A percentile compares a stretch with the other conserved stretches of the same genome.
phyloP scores from a whole-genome alignment of 53 echinoderm and acorn worm species.

The Actinopyga echinites region DNA sequence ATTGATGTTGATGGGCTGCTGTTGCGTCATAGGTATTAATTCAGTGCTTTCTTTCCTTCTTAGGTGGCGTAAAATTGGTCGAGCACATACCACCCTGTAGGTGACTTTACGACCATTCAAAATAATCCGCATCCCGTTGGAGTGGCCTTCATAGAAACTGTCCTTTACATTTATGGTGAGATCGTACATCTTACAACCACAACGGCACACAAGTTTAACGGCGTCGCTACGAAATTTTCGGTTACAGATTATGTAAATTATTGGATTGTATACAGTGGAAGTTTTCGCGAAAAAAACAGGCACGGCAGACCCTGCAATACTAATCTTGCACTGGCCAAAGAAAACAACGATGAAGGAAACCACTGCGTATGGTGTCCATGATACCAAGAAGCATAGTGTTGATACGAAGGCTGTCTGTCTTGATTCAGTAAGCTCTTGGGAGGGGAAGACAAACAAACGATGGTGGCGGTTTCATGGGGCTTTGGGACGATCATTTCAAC shows the following conservation, averaged over 20 bases:
- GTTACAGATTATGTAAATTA: constrained; percentile 74
- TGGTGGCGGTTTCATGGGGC: no score
- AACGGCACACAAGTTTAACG: constrained; percentile 53
- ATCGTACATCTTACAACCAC: constrained; percentile 68
- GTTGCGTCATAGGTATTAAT: neutral
- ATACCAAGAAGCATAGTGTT: constrained; percentile 51
- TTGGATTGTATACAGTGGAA: constrained; percentile 67
- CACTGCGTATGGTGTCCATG: constrained; percentile 76
- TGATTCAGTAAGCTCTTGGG: no score
- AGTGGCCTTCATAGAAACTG: neutral
- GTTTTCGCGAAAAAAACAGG: constrained; percentile 67
- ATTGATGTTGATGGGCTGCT: no score
- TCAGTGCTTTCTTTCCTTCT: neutral
- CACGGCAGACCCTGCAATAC: neutral
- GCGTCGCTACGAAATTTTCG: constrained; percentile 58
- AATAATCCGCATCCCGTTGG: neutral
- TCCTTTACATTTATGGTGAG: constrained; percentile 45
- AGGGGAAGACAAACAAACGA: no score
- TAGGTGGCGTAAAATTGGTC: neutral
- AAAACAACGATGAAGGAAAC: constrained; percentile 47
- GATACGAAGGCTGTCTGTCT: constrained; percentile 66
- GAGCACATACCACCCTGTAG: neutral
- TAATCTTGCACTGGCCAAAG: neutral
- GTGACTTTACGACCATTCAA: neutral
- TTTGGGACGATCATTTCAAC: no score